These are phyloP conservation scores for Leistus spinibarbis DNA, from an alignment of 2,888 invertebrate genomes.

Conservation along the genomic window DNA sequence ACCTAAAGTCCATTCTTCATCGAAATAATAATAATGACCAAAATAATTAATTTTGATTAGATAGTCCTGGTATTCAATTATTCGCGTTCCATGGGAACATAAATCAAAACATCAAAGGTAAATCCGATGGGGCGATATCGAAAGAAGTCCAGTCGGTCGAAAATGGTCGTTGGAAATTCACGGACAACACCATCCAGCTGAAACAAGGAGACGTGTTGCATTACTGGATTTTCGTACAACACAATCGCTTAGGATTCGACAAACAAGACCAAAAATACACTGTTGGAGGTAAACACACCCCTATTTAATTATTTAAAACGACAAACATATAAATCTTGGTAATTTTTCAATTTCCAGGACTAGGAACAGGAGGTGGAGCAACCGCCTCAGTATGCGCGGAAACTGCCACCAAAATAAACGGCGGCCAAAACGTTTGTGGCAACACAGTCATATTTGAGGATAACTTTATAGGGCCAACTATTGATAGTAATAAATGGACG, in stretches of 20 bases:
- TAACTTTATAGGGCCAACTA: conserved; percentile 57
- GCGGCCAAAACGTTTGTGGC: conserved; percentile 56
- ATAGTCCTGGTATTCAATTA: conserved; percentile 59
- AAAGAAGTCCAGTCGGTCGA: conserved; percentile 58
- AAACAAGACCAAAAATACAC: conserved; percentile 56
- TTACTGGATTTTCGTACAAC: conserved; percentile 67
- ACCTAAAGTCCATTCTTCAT: too few species aligned
- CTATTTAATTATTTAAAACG: not conserved
- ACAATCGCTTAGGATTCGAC: conserved; percentile 58
- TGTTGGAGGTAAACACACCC: conserved; percentile 54
- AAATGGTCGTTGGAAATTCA: conserved; percentile 61
- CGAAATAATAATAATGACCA: not conserved
- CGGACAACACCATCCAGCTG: conserved; percentile 57
- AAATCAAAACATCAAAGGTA: conserved; percentile 60
- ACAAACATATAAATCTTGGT: not conserved
- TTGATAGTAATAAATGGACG: conserved; percentile 62
- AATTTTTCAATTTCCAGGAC: not conserved
- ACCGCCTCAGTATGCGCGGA: conserved; percentile 48
- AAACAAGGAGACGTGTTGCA: conserved; percentile 63
- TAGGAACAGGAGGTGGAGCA: not conserved
- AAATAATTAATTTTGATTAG: conserved; percentile 49
- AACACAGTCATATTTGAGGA: conserved; percentile 67
- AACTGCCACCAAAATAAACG: conserved; percentile 54
- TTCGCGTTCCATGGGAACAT: conserved; percentile 71
- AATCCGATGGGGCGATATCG: conserved; percentile 61